Evolutionary conservation across 2,888 invertebrate species (phyloP), one percentile per base, ranked within the genome.

Genomic region (Escarpia spicata): DNA sequence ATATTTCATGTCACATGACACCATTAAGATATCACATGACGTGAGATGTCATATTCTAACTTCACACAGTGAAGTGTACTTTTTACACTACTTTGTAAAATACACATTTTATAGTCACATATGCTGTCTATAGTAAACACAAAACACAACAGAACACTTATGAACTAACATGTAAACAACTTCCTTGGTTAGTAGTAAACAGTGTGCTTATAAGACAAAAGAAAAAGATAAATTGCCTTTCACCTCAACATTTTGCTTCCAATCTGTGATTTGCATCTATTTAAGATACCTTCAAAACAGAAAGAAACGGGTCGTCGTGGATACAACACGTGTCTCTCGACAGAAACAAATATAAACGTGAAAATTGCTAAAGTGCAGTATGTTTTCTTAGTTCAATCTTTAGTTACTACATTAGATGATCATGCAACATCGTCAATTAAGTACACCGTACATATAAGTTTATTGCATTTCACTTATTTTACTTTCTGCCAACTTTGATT

Each of bases 261-360:
- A 19, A 97, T 97, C 94, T 97, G 97, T 0, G 98, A 98, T 94
- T 97, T 97, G 95, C 98, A 98, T 94, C 97, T 97, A 96, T 97
- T 97, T 95, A 98, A 97, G 91, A 98, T 96, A 60, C 96, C 96
- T 96, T 94, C 26, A 94, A 94, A 91, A 45, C 0, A 44, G 45
- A 45, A 91, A 3, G 19, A 43, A 45, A 91, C 75, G 19, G 26
- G 75, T 26, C 3, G 26, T 26, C 15, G 31, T 31, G 45, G 37
- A 26, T 44, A 44, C 44, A 52, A 44, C n/a, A 31, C 6, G 19
- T 37, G 19, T 37, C 31, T 90, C 45, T 45, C 8, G 8, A n/a
- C 90, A 44, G 89, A 91, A 19, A 52, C 19, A 37, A 37, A 31
- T 58, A 92, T 37, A 52, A 89, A 93, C 93, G 90, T 75, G 75